A percentile compares a stretch with the other conserved stretches of the same genome.
phyloP scores from a whole-genome alignment of 2,113 vertebrate genomes.

The Passerina amoena region DNA sequence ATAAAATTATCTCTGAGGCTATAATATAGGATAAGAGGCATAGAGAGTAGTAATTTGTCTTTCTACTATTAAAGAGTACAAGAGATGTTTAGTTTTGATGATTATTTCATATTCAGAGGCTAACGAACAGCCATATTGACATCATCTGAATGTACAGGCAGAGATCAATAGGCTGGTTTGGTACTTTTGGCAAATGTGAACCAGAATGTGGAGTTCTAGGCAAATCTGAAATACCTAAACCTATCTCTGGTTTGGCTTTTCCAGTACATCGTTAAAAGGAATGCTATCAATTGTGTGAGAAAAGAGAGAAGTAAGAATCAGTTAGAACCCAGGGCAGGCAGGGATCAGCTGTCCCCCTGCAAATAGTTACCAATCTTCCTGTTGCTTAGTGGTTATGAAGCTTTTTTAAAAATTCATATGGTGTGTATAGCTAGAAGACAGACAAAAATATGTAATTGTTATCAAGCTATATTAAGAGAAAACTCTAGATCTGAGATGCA shows the following conservation, averaged over 20 bases:
- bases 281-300: background rate
- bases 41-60: background rate
- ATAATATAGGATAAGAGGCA: background rate
- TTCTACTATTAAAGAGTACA: background rate
- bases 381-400: background rate
- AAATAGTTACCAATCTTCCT: background rate
- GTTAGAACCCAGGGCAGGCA: background rate
- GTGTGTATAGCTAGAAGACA: background rate
- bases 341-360: background rate
- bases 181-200: background rate
- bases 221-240: background rate
- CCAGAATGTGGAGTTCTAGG: background rate
- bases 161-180: background rate
- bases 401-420: background rate
- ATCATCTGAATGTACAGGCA: background rate
- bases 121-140: background rate
- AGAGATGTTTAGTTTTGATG: background rate
- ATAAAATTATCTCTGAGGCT: conserved; percentile 15
- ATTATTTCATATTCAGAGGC: background rate
- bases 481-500: background rate
- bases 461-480: background rate
- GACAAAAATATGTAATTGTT: background rate
- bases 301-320: background rate
- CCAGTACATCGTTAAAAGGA: background rate
- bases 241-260: background rate